phyloP scores from a whole-genome alignment of 2,797 vertebrate species.

The Ctenochaetus hawaiiensis region DNA sequence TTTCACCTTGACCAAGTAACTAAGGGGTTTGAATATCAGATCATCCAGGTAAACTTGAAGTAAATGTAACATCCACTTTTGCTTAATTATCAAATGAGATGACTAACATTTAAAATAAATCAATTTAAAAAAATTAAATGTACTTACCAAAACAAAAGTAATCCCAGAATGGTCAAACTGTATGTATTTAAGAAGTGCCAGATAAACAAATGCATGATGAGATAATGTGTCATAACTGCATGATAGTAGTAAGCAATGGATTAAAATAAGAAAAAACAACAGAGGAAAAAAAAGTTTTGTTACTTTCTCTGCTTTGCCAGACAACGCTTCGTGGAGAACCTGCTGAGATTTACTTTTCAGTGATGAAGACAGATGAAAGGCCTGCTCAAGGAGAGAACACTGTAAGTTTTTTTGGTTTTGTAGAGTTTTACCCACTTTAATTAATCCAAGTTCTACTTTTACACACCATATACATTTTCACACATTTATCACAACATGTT shows the following conservation, averaged over 20 bases:
- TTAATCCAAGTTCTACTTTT: not conserved
- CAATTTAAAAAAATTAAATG: no score
- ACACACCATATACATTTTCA: not conserved
- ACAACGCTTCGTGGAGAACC: slow-evolving; percentile 89
- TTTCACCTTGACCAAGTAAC: not conserved
- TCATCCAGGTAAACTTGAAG: not conserved
- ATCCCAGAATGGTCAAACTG: not conserved
- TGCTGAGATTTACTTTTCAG: slow-evolving; percentile 92
- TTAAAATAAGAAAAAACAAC: not conserved
- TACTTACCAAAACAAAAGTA: not conserved
- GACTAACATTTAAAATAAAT: not conserved
- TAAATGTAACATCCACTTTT: not conserved
- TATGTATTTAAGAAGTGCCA: not conserved
- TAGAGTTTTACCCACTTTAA: not conserved
- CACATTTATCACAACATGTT: not conserved
- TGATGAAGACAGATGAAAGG: slow-evolving; percentile 94
- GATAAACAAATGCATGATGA: not conserved
- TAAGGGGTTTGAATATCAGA: not conserved
- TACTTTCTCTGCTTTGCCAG: slow-evolving; percentile 75
- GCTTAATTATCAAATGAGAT: not conserved
- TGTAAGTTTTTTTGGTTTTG: slow-evolving; percentile 79
- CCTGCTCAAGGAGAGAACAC: slow-evolving; percentile 89
- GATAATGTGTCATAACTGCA: not conserved
- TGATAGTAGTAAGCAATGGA: not conserved
- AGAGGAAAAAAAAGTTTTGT: not conserved